Evolutionary conservation across 2,113 vertebrate genomes (phyloP).

Genomic region (Carollia perspicillata): DNA sequence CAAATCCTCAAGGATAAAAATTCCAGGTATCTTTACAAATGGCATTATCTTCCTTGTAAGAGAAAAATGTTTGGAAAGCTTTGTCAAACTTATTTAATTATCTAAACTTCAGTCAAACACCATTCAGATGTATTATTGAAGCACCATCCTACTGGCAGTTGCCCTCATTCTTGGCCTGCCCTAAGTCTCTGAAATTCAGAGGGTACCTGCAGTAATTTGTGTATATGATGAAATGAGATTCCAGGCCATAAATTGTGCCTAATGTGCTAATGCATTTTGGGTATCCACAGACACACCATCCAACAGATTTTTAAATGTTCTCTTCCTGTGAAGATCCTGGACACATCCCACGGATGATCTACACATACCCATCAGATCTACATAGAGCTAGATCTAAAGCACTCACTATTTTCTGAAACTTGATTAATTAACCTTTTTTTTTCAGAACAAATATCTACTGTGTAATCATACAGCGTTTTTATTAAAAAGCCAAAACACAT

Average conservation of each 20-base stretch:
- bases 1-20: slow-evolving; percentile 54
- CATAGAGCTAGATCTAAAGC: neutral
- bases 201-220: neutral
- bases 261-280: neutral
- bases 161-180: neutral
- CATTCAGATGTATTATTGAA: neutral
- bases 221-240: neutral
- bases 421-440: slow-evolving; percentile 23
- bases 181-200: neutral
- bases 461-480: slow-evolving; percentile 46
- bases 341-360: neutral
- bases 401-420: neutral
- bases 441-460: slow-evolving; percentile 12
- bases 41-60: slow-evolving; percentile 52
- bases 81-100: slow-evolving; percentile 43
- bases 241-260: slow-evolving; percentile 47
- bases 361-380: neutral
- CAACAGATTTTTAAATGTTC: slow-evolving; percentile 15
- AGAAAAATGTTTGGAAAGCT: slow-evolving; percentile 55
- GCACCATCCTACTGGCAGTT: neutral
- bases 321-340: slow-evolving; percentile 41
- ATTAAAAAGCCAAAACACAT: slow-evolving; percentile 20
- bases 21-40: slow-evolving; percentile 27
- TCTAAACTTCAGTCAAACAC: slow-evolving; percentile 45
- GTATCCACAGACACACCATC: slow-evolving; percentile 48